A percentile compares a stretch with the other conserved stretches of the same genome.
Conservation (phyloP, 2,113 vertebrate species). For the Epinephelus moara region DNA sequence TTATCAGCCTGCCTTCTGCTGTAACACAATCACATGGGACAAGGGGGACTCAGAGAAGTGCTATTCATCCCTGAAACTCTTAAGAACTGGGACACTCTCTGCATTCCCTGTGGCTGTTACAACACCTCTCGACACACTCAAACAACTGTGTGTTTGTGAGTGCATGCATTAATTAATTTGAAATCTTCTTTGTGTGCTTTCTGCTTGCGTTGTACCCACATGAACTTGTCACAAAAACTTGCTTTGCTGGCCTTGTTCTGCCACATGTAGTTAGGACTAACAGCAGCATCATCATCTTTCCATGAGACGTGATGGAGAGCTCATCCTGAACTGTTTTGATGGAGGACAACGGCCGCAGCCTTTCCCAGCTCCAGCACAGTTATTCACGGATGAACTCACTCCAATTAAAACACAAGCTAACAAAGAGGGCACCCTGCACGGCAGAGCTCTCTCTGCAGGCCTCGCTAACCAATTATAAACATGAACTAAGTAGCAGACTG, state of each 20-base stretch:
- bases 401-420: slow-evolving; percentile 67
- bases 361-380: slow-evolving; percentile 34
- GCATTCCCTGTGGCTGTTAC: slow-evolving; percentile 33
- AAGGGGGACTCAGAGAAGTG: slow-evolving; percentile 7
- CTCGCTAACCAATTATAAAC: slow-evolving; percentile 15
- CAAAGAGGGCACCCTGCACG: slow-evolving; percentile 17
- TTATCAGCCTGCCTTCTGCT: slow-evolving; percentile 52
- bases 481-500: neutral
- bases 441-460: slow-evolving; percentile 17
- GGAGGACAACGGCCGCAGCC: slow-evolving; percentile 32
- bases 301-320: slow-evolving; percentile 22
- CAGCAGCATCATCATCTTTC: slow-evolving; percentile 3
- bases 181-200: slow-evolving; percentile 19
- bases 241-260: slow-evolving; percentile 49
- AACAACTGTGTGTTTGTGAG: slow-evolving; percentile 4
- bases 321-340: slow-evolving; percentile 16
- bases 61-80: slow-evolving; percentile 52
- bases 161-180: slow-evolving; percentile 28
- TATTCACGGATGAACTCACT: slow-evolving; percentile 59
- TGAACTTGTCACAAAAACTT: neutral
- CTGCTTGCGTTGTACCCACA: neutral
- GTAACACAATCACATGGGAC: slow-evolving; percentile 51
- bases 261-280: slow-evolving; percentile 20
- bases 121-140: slow-evolving; percentile 35
- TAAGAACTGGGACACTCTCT: slow-evolving; percentile 55